Percentiles rank a stretch among this genome's conserved stretches.
Evolutionary conservation across 2,113 vertebrate genomes (phyloP).

Genomic region (Rhynchomys soricoides): DNA sequence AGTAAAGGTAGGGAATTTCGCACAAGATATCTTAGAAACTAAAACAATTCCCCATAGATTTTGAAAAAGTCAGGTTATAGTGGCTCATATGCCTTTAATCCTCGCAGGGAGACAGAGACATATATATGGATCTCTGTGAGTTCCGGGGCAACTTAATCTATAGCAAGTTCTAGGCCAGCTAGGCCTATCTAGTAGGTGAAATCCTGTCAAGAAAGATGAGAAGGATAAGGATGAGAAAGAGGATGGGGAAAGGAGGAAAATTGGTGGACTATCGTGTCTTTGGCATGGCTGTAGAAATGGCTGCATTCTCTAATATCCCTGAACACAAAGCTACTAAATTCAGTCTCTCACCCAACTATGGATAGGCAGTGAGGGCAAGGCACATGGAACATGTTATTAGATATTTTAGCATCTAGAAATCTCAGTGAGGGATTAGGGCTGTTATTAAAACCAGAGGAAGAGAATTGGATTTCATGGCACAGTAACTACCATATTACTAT

Average conservation of each 20-base stretch:
- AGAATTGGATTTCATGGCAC: not conserved
- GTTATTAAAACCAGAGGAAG: slow-evolving; percentile 44
- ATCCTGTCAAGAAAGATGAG: not conserved
- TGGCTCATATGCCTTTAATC: not conserved
- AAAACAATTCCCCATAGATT: not conserved
- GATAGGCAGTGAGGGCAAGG: not conserved
- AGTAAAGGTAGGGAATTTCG: not conserved
- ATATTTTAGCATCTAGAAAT: slow-evolving; percentile 11
- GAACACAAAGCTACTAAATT: not conserved
- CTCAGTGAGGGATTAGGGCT: slow-evolving; percentile 20
- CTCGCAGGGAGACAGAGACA: not conserved
- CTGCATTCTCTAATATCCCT: not conserved
- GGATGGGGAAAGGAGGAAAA: too few species aligned
- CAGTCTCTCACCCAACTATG: not conserved
- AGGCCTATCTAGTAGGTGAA: not conserved
- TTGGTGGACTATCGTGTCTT: not conserved
- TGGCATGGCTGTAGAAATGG: not conserved
- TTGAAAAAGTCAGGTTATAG: not conserved
- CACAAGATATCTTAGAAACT: slow-evolving; percentile 25
- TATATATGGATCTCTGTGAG: not conserved
- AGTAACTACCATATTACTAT: not conserved
- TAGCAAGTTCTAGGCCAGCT: not conserved
- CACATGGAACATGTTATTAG: not conserved
- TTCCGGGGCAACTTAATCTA: not conserved
- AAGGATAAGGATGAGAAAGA: not conserved